These are phyloP conservation scores for Troglohyphantes excavatus DNA, from an alignment of 2,888 invertebrate species.

Conservation along the genomic window DNA sequence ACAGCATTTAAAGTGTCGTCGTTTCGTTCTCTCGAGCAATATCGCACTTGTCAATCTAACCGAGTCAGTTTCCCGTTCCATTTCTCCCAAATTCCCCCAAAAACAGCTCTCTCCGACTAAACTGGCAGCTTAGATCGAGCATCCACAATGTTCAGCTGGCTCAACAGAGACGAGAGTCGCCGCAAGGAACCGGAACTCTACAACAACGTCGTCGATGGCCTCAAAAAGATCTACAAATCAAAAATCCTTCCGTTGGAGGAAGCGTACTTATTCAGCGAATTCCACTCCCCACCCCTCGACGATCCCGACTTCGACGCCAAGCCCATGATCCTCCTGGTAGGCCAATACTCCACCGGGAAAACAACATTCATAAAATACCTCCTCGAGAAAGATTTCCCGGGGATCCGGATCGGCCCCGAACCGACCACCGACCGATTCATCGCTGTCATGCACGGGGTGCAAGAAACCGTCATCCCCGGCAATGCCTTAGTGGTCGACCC, in stretches of 20 bases:
- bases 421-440: slow-evolving; percentile 86
- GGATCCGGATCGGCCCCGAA: slow-evolving; percentile 88
- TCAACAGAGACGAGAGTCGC: slow-evolving; percentile 87
- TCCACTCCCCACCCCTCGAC: slow-evolving; percentile 82
- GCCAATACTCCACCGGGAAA: slow-evolving; percentile 82
- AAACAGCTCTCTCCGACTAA: background rate
- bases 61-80: background rate
- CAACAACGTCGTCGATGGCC: slow-evolving; percentile 95
- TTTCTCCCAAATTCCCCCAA: background rate
- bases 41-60: slow-evolving; percentile 10
- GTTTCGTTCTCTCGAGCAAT: slow-evolving; percentile 20
- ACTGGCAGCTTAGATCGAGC: background rate
- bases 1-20: slow-evolving; percentile 61
- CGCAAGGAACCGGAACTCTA: slow-evolving; percentile 84
- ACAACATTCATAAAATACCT: slow-evolving; percentile 86
- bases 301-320: slow-evolving; percentile 81
- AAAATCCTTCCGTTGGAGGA: slow-evolving; percentile 80
- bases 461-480: slow-evolving; percentile 84
- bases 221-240: slow-evolving; percentile 93
- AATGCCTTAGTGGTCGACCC: slow-evolving; percentile 85
- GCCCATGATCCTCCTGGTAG: slow-evolving; percentile 81
- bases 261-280: slow-evolving; percentile 80
- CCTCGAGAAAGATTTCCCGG: slow-evolving; percentile 94
- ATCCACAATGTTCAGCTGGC: slow-evolving; percentile 89
- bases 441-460: slow-evolving; percentile 84